Evolutionary conservation across 92 coral and sea anemone genomes (phyloP), one percentile per base, ranked within the genome.

Genomic region (Micromussa lordhowensis): DNA sequence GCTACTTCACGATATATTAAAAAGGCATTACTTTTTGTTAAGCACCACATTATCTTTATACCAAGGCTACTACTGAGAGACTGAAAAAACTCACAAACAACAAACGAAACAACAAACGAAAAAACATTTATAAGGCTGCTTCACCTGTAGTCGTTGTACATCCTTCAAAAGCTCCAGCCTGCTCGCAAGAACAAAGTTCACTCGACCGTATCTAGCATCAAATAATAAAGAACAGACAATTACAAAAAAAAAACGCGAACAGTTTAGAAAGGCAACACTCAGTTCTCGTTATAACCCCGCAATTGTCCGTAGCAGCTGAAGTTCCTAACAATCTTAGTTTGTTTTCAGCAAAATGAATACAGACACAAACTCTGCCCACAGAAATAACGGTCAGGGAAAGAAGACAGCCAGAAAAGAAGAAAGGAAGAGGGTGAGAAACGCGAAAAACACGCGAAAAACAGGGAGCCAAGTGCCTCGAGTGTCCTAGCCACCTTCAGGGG

Each of bases 81-180:
- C 3, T 29, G 14, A 10, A 68, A 2, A 68, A 68, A 31, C 15
- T 0, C 12, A 44, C 38, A 70, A 70, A 14, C 6, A 70, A 18
- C 4, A n/a, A 4, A 29, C 75, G 32, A 3, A 19, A 15, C 35
- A 34, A 26, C 8, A 3, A 72, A 72, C 14, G 9, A n/a, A 7
- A 30, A 32, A 44, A 54, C 6, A n/a, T 28, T 55, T 35, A 1
- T 3, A 48, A 34, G 3, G 34, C 6, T 35, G 11, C 9, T 72
- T 70, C 21, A 96, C 99, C 98, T 97, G 99, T 5, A 97, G 84
- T 80, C 99, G 88, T 78, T 97, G 99, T 15, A 97, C 99, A 90
- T 97, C 99, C 73, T 93, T 92, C 21, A 97, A 93, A 14, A 97
- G 93, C 69, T 97, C 99, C 58, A 97, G 86, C 36, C 99, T 87